Evolutionary conservation across 2,888 invertebrate species (phyloP), one percentile per base, ranked within the genome.

Genomic region (Cybosia mesomella): DNA sequence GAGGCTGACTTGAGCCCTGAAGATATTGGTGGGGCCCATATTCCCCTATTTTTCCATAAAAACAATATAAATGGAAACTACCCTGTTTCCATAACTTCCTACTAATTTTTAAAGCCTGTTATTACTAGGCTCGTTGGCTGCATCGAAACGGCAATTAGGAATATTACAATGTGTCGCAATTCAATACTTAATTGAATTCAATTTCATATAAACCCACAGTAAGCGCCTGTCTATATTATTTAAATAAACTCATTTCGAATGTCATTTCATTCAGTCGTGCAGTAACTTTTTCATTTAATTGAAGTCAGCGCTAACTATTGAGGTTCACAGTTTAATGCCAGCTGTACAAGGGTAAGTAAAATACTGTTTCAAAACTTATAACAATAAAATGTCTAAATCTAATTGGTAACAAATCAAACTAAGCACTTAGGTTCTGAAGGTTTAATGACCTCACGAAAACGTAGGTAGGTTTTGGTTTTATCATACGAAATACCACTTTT

Each of bases 181-280:
- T 58, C 32, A 58, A 58, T 58, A 58, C n/a, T n/a, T 13, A 55
- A 15, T 55, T 32, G 32, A 32, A 32, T 58, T 32, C n/a, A 58
- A 58, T 32, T 58, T 58, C 34, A 32, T 7, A n/a, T 58, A 32
- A 32, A 13, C 32, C 28, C n/a, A 34, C 15, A 58, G 28, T 2
- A 18, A 55, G 54, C 7, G 54, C 22, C 22, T 8, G n/a, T 55
- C 58, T 18, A 34, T n/a, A n/a, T 58, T 58, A 65, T 68, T 65
- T 63, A 68, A 66, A 76, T 72, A 68, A 53, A 68, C 72, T 79
- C 68, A 63, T 49, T 49, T 49, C 2, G 9, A 0, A 18, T 49
- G n/a, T n/a, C 49, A 49, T 55, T 55, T 24, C 28, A 55, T 28
- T 55, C 28, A 55, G 18, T 13, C 28, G 13, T 7, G 18, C 21